Evolutionary conservation across 2,113 vertebrate species (phyloP).

Genomic region (Anser cygnoides): DNA sequence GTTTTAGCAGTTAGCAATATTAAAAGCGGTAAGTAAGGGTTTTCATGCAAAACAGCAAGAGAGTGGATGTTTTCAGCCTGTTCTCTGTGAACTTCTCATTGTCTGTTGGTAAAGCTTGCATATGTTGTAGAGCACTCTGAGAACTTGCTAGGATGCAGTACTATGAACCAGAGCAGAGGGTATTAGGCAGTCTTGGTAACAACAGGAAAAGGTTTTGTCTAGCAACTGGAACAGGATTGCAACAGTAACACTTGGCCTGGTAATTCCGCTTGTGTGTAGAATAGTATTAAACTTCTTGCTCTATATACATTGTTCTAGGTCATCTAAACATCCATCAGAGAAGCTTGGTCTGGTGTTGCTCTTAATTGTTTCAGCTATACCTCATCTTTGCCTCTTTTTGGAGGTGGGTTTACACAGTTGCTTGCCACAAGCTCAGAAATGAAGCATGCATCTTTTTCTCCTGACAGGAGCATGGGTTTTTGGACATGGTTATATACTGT

Average conservation of each 20-base stretch:
- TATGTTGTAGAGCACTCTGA: neutral
- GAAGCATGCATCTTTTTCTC: neutral
- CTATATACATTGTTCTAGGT: neutral
- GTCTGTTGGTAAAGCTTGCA: neutral
- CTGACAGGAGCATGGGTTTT: neutral
- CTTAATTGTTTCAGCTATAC: neutral
- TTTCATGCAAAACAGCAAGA: neutral
- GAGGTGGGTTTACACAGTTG: neutral
- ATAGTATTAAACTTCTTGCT: neutral
- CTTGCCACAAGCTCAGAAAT: neutral
- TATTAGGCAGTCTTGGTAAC: neutral
- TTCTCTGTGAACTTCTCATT: neutral
- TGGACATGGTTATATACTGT: accelerated
- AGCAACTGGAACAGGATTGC: neutral
- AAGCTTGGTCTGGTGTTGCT: neutral
- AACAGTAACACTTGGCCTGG: neutral
- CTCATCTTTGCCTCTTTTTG: neutral
- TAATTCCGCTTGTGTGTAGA: neutral
- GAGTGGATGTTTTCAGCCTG: neutral
- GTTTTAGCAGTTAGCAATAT: neutral
- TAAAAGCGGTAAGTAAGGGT: neutral
- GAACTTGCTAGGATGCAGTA: neutral
- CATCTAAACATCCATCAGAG: accelerated
- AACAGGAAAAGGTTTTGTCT: neutral
- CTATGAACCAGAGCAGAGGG: accelerated